phyloP scores from a whole-genome alignment of 2,888 invertebrate species.

The Parnassius smintheus region DNA sequence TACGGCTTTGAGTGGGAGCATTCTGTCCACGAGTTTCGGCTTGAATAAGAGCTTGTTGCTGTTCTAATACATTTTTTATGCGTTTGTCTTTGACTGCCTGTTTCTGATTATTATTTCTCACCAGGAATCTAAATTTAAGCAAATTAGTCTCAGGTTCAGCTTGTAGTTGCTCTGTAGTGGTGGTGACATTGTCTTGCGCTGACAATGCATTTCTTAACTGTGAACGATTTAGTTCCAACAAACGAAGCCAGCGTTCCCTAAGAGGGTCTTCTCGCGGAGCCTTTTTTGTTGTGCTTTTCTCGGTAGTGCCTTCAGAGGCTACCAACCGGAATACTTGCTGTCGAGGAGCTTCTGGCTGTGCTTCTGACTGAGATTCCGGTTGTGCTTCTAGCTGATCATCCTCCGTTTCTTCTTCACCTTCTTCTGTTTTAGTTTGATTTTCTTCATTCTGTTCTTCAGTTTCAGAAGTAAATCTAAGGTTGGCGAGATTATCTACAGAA shows the following conservation, averaged over 20 bases:
- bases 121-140: slow-evolving; percentile 44
- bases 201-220: slow-evolving; percentile 30
- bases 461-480: slow-evolving; percentile 18
- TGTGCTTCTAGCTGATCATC: not conserved
- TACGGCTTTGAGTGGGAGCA: slow-evolving; percentile 40
- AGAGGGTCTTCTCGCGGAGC: slow-evolving; percentile 27
- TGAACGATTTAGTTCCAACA: slow-evolving; percentile 32
- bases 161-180: slow-evolving; percentile 19
- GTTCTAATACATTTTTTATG: slow-evolving; percentile 38
- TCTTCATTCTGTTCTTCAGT: slow-evolving; percentile 23
- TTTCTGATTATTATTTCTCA: slow-evolving; percentile 51
- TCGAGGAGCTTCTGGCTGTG: slow-evolving; percentile 22
- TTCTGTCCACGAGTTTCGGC: slow-evolving; percentile 48
- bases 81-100: slow-evolving; percentile 47
- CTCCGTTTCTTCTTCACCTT: slow-evolving; percentile 22
- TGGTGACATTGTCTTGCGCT: slow-evolving; percentile 10
- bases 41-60: slow-evolving; percentile 48
- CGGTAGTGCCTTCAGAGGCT: slow-evolving; percentile 32
- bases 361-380: slow-evolving; percentile 19
- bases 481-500: slow-evolving; percentile 18
- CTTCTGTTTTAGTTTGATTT: slow-evolving; percentile 15
- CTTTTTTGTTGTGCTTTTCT: slow-evolving; percentile 27
- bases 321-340: slow-evolving; percentile 32
- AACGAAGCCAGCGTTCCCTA: slow-evolving; percentile 32
- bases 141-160: slow-evolving; percentile 30